Conservation (phyloP, 37 sponge, comb jelly and placozoan species). For the Agelas oroides region DNA sequence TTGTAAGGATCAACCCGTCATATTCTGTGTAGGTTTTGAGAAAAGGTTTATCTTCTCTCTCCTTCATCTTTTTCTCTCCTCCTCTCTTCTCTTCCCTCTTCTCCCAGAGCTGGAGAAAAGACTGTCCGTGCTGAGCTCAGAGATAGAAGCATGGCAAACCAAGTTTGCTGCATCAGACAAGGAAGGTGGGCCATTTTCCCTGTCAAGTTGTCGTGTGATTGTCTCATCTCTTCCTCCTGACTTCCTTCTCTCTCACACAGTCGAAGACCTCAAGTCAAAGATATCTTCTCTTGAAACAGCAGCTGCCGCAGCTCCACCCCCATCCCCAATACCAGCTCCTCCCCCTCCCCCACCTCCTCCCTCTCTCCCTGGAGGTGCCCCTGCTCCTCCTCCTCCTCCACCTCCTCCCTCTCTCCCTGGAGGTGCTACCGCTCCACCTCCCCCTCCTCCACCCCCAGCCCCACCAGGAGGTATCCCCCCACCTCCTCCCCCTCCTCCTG, state of each 20-base stretch:
- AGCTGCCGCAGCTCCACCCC: constrained; percentile 17
- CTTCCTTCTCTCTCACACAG: constrained; percentile 16
- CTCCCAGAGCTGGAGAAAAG: constrained; percentile 72
- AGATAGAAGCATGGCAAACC: constrained; percentile 59
- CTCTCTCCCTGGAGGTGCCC: constrained; percentile 23
- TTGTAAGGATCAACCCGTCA: too few species aligned
- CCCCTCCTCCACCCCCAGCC: constrained; percentile 64
- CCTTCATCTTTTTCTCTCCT: background rate
- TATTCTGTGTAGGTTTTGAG: too few species aligned
- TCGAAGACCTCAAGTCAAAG: constrained; percentile 61
- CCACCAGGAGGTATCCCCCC: constrained; percentile 54
- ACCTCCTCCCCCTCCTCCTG: constrained; percentile 74
- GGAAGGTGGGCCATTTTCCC: constrained; percentile 22
- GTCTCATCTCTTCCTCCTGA: too few species aligned
- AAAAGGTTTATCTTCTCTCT: background rate
- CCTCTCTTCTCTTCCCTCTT: too few species aligned
- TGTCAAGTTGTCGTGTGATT: too few species aligned
- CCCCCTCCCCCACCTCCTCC: constrained; percentile 59
- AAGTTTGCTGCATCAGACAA: constrained; percentile 28
- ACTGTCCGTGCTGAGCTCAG: constrained; percentile 52
- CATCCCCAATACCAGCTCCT: constrained; percentile 9
- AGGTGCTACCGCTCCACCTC: constrained; percentile 25
- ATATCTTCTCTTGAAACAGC: constrained; percentile 30
- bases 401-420: constrained; percentile 9
- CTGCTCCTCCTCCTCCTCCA: constrained; percentile 18